Conservation (phyloP, 2,797 vertebrate genomes). For the Gouania willdenowi region DNA sequence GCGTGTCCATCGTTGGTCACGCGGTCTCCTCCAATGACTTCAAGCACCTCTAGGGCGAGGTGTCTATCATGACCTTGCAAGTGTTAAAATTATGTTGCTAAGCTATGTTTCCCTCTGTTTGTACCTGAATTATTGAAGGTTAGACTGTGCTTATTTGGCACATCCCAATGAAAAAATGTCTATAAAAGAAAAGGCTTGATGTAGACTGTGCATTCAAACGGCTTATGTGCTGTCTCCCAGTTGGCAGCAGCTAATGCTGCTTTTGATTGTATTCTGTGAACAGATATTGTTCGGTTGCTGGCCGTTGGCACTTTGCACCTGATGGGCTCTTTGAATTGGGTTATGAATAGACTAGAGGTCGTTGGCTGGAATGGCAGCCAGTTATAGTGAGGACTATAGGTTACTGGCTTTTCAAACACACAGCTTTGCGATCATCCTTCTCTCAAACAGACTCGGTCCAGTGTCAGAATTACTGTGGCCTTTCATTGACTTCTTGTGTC, state of each 20-base stretch:
- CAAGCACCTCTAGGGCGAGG: too few species aligned
- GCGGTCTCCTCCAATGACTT: too few species aligned
- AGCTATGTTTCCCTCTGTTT: not conserved
- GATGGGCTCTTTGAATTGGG: conserved; percentile 48
- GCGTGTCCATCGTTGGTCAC: too few species aligned
- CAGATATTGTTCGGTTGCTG: conserved; percentile 27
- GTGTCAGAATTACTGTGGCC: conserved; percentile 19
- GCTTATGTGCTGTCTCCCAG: conserved; percentile 29
- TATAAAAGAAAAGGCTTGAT: conserved; percentile 11
- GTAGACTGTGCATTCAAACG: conserved; percentile 33
- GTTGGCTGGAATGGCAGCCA: conserved; percentile 32
- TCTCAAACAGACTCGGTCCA: conserved; percentile 9
- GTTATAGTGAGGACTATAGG: conserved; percentile 40
- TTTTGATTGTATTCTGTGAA: conserved; percentile 27
- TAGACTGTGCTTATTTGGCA: not conserved
- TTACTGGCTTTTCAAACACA: conserved; percentile 38
- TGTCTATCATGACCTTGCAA: too few species aligned
- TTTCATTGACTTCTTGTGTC: conserved; percentile 20
- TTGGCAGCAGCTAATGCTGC: conserved; percentile 37
- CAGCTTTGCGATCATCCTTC: conserved; percentile 43
- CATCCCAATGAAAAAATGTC: conserved; percentile 9
- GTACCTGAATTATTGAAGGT: not conserved
- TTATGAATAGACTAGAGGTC: conserved; percentile 27
- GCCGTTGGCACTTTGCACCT: conserved; percentile 19
- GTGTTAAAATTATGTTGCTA: too few species aligned